Evolutionary conservation across 1,140 invertebrate species (phyloP), one percentile per base, ranked within the genome.

Genomic region (Aricia agestis): DNA sequence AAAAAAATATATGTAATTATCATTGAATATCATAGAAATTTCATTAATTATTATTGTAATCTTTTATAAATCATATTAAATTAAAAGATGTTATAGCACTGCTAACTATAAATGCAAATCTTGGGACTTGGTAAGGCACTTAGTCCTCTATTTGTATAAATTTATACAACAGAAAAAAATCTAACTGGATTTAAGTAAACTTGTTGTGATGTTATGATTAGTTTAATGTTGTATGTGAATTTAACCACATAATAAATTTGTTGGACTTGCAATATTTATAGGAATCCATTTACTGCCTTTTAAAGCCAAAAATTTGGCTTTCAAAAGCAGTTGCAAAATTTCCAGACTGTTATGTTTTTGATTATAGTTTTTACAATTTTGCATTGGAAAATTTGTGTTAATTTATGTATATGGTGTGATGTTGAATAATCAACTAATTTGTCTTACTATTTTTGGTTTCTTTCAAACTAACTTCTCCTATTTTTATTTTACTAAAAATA

Each of bases 351-450:
- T 17, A 19, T 59, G 18, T n/a, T 17, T 59, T 59, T 58, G 1
- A 32, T n/a, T 13, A 9, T 59, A 59, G 4, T 59, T 17, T 7
- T 18, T 17, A 5, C n/a, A 59, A 59, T 7, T 19, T 63, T 63
- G 59, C 19, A 25, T 63, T 63, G 17, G 59, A 17, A 63, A 63
- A 25, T 63, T 18, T 63, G 58, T 18, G 18, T 59, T 59, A 59
- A 19, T 19, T 59, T 59, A 59, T 63, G 19, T 11, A 63, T 19
- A 19, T 63, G 59, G 59, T 63, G 59, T 63, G 59, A 63, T 63
- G 45, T 52, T 52, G 45, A 63, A 63, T 25, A 63, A 19, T 19
- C 59, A 63, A 63, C 59, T 63, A 63, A 63, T 63, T 19, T 63
- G 7, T 63, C 19, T 63, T 63, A 63, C 59, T 1, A 25, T 63